Base-by-base conservation (phyloP, 2,113 vertebrate genomes). In the Eolophus roseicapilla region DNA sequence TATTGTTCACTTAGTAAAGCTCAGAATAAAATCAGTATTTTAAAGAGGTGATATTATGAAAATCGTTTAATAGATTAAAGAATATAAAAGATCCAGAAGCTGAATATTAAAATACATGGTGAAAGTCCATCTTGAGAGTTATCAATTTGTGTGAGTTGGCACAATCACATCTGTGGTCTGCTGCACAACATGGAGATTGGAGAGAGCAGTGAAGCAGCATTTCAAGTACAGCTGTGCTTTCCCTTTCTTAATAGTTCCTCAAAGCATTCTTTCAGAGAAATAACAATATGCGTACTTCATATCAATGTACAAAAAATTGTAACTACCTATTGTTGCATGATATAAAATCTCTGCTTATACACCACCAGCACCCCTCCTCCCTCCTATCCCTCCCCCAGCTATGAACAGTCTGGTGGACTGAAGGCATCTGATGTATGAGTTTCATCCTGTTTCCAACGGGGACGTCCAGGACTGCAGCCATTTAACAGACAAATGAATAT, bases 401-500 rank as follows among this genome's bases (percentile, higher is more conserved):
- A 18, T 27, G 69, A 86, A 60, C 13, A n/a, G 33, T 65, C 82
- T 89, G 78, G 37, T 62, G n/a, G 29, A 64, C 57, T 96, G 65
- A 92, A 79, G 20, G 63, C 37, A 39, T 65, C 78, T 90, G 84
- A 93, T 79, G 7, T 41, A 93, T 84, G 82, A 73, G 21, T 83
- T 96, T 92, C 83, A 69, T 88, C 74, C 62, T 87, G 49, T 86
- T 96, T 89, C 81, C 77, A 87, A 65, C 57, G 65, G 63, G 83
- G 49, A 49, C 0, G 0, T 91, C 57, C 75, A 84, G 69, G 65
- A 64, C 77, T 50, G 62, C 77, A 84, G 57, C 62, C 69, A 79
- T 97, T 93, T 95, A 89, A 47, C 74, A 86, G 81, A 89, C 35
- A 91, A 96, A 95, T 97, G 94, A 94, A 91, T 82, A 88, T 24